These are phyloP conservation scores for Haliclona indistincta DNA, from an alignment of 37 sponge, comb jelly and placozoan species.

Conservation along the genomic window DNA sequence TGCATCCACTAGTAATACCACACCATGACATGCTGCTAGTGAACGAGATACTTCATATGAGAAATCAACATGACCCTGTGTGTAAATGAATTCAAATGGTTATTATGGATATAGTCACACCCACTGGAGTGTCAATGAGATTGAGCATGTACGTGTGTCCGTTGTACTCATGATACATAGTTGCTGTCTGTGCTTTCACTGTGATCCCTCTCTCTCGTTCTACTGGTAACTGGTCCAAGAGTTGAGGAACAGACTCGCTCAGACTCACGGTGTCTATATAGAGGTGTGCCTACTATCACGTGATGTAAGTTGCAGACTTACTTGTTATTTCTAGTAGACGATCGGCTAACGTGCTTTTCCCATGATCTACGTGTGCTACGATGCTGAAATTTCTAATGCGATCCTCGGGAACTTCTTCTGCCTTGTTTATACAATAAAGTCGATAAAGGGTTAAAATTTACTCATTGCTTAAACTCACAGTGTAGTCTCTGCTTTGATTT, in stretches of 20 bases:
- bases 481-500: too few species aligned
- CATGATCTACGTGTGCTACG: slow-evolving; percentile 97
- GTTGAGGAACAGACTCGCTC: slow-evolving; percentile 49
- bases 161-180: slow-evolving; percentile 55
- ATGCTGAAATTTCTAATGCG: slow-evolving; percentile 92
- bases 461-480: too few species aligned
- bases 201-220: slow-evolving; percentile 98
- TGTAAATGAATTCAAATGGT: not conserved
- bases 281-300: too few species aligned
- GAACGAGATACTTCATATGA: slow-evolving; percentile 94
- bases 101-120: too few species aligned
- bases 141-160: slow-evolving; percentile 77
- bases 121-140: slow-evolving; percentile 96
- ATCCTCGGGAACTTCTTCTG: slow-evolving; percentile 29
- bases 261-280: too few species aligned
- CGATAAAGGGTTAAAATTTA: too few species aligned
- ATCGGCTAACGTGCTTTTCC: slow-evolving; percentile 98
- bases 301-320: not conserved
- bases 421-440: too few species aligned
- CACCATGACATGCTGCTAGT: slow-evolving; percentile 92
- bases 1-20: slow-evolving; percentile 91
- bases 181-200: slow-evolving; percentile 95
- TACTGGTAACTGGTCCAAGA: slow-evolving; percentile 90
- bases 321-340: slow-evolving; percentile 89
- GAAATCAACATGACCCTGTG: slow-evolving; percentile 96